Percentiles rank a stretch among this genome's conserved stretches.
Evolutionary conservation across 2,888 invertebrate species (phyloP).

Genomic region (Mallateleia sp.): DNA sequence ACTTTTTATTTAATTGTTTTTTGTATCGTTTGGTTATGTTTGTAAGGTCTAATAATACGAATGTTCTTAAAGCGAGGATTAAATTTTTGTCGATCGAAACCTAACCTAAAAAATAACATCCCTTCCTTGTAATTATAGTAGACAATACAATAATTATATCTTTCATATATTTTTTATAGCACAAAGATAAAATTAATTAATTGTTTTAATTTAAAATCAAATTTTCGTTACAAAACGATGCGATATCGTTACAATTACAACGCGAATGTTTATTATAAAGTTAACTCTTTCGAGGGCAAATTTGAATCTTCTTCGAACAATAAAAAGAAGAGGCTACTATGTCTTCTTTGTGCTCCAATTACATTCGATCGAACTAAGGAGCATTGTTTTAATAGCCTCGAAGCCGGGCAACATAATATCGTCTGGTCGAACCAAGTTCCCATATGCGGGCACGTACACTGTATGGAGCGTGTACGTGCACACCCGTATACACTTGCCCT

Average conservation of each 20-base stretch:
- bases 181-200: no score
- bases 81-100: no score
- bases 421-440: slow-evolving; percentile 79
- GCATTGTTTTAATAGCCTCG: slow-evolving; percentile 85
- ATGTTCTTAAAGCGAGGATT: no score
- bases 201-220: no score
- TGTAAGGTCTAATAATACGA: no score
- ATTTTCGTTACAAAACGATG: no score
- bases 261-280: not conserved
- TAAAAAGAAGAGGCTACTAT: slow-evolving; percentile 7
- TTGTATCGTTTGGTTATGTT: no score
- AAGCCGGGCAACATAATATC: slow-evolving; percentile 86
- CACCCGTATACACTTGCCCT: slow-evolving; percentile 71
- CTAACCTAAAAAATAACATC: no score
- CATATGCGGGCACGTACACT: slow-evolving; percentile 84
- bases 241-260: not conserved
- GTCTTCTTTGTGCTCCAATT: slow-evolving; percentile 68
- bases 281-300: slow-evolving; percentile 1
- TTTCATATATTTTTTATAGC: no score
- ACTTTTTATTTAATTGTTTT: no score
- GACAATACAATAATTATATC: no score
- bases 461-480: slow-evolving; percentile 53
- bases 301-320: not conserved
- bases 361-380: slow-evolving; percentile 78
- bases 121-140: no score